Conservation (phyloP, 2,113 vertebrate species). For the Synchiropus splendidus region DNA sequence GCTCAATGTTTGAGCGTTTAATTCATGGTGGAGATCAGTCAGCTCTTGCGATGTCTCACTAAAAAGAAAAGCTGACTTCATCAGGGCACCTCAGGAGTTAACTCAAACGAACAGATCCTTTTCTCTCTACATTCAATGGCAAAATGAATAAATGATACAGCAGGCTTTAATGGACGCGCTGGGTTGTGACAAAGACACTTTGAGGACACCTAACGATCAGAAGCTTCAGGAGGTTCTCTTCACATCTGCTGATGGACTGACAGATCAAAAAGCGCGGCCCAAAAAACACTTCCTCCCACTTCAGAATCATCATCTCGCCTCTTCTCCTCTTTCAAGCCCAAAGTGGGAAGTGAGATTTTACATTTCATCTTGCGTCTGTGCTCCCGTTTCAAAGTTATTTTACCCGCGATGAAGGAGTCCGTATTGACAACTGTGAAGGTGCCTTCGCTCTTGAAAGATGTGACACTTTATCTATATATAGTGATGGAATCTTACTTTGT, state of each 20-base stretch:
- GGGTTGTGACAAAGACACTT: slow-evolving; percentile 68
- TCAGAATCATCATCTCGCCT: slow-evolving; percentile 44
- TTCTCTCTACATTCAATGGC: slow-evolving; percentile 43
- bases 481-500: slow-evolving; percentile 59
- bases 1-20: too few species aligned
- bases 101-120: slow-evolving; percentile 52
- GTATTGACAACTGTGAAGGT: slow-evolving; percentile 60
- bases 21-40: too few species aligned
- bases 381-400: slow-evolving; percentile 53
- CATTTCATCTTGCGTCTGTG: slow-evolving; percentile 49
- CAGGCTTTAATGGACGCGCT: slow-evolving; percentile 57
- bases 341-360: slow-evolving; percentile 45
- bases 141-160: slow-evolving; percentile 67
- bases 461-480: slow-evolving; percentile 71
- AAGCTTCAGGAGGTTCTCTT: slow-evolving; percentile 48
- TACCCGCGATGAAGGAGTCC: slow-evolving; percentile 55
- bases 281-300: slow-evolving; percentile 55
- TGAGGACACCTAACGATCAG: slow-evolving; percentile 67
- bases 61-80: slow-evolving; percentile 59
- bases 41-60: slow-evolving; percentile 28
- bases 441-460: slow-evolving; percentile 54
- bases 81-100: slow-evolving; percentile 48
- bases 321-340: slow-evolving; percentile 52
- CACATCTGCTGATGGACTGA: slow-evolving; percentile 51
- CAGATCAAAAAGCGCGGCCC: slow-evolving; percentile 56